Evolutionary conservation across 2,797 vertebrate genomes (phyloP).

Genomic region (Manis javanica): DNA sequence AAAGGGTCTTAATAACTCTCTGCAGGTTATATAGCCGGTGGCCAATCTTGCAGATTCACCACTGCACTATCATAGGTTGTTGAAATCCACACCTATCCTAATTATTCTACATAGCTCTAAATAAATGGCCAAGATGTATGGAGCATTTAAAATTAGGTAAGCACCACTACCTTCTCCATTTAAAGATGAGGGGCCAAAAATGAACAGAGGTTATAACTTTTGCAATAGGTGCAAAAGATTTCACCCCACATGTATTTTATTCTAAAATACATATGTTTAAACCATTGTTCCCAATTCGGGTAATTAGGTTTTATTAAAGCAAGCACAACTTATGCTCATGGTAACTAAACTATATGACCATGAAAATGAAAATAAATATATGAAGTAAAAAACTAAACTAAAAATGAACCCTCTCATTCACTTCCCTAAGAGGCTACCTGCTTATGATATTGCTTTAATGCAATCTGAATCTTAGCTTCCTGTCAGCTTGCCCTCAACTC

Average conservation of each 20-base stretch:
- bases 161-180: background rate
- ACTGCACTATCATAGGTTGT: background rate
- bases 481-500: background rate
- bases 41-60: background rate
- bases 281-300: background rate
- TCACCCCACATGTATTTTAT: conserved; percentile 23
- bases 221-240: background rate
- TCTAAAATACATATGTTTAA: conserved; percentile 13
- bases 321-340: background rate
- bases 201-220: background rate
- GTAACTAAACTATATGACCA: background rate
- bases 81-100: background rate
- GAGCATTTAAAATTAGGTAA: background rate
- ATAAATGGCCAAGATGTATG: background rate
- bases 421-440: background rate
- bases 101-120: background rate
- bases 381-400: background rate
- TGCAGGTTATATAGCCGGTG: background rate
- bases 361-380: background rate
- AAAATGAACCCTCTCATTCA: background rate
- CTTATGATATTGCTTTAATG: background rate
- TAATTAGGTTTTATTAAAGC: background rate
- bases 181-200: background rate
- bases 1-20: background rate
- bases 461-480: background rate